phyloP scores from a whole-genome alignment of 2,888 invertebrate genomes.

The Philhelius pedissequus region DNA sequence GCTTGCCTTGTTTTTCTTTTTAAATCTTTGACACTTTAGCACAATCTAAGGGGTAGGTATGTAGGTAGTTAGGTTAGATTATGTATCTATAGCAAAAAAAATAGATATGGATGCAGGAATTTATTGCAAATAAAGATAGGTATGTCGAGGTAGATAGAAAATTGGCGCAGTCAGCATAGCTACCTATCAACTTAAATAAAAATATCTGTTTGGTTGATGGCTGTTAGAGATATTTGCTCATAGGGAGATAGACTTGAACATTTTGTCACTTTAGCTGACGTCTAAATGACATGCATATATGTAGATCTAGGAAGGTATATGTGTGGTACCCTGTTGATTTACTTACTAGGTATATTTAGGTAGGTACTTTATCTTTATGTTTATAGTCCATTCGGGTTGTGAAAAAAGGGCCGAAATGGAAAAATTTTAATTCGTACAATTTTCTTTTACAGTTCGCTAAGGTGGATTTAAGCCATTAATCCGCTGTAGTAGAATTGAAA shows the following conservation, averaged over 20 bases:
- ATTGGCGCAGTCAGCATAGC: slow-evolving; percentile 37
- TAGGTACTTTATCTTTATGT: too few species aligned
- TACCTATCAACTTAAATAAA: background rate
- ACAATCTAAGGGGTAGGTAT: too few species aligned
- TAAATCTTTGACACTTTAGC: slow-evolving; percentile 55
- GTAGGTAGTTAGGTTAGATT: background rate
- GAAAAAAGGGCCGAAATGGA: too few species aligned
- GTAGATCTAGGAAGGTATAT: background rate
- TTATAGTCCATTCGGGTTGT: too few species aligned
- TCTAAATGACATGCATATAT: background rate
- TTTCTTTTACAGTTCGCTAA: too few species aligned
- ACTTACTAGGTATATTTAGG: too few species aligned
- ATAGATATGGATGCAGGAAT: slow-evolving; percentile 30
- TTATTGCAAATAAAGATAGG: background rate
- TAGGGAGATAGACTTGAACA: background rate
- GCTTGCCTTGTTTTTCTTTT: slow-evolving; percentile 1
- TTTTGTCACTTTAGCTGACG: background rate
- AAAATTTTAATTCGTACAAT: too few species aligned
- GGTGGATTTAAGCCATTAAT: too few species aligned
- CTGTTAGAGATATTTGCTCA: background rate
- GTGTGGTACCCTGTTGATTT: too few species aligned
- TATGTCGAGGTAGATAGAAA: background rate
- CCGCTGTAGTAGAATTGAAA: too few species aligned
- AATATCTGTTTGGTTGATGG: background rate
- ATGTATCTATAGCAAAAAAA: slow-evolving; percentile 7